Conservation (phyloP, 2,113 vertebrate species). For the Alligator mississippiensis region DNA sequence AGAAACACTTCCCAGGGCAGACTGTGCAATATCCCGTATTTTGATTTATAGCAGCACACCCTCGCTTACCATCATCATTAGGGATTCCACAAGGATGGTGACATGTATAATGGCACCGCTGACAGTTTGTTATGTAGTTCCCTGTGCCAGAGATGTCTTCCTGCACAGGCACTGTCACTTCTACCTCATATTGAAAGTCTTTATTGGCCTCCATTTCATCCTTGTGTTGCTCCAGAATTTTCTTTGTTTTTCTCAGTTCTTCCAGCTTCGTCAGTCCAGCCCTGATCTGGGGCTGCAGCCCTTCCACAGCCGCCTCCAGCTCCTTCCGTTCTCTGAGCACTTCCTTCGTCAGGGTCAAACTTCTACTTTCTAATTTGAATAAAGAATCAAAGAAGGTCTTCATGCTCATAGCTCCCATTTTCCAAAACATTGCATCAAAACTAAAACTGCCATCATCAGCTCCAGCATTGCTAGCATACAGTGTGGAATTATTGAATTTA, state of each 20-base stretch:
- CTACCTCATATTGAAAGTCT: constrained; percentile 32
- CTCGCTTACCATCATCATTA: neutral
- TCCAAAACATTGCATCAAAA: constrained; percentile 22
- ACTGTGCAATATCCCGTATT: rapidly evolving
- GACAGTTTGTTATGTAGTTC: neutral
- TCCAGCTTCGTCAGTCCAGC: neutral
- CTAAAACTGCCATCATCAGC: neutral
- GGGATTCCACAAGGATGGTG: neutral
- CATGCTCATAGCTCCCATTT: constrained; percentile 20
- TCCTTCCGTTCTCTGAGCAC: neutral
- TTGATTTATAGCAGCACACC: neutral
- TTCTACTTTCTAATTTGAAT: neutral
- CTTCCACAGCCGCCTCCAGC: neutral
- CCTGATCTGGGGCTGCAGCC: constrained; percentile 11
- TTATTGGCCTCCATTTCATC: constrained; percentile 1
- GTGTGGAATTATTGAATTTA: constrained; percentile 9
- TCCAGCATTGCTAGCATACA: neutral
- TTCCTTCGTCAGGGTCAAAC: constrained; percentile 7
- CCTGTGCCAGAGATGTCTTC: neutral
- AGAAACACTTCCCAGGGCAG: constrained; percentile 40
- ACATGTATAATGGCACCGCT: constrained; percentile 47
- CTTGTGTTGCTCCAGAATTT: neutral
- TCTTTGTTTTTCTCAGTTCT: constrained; percentile 1
- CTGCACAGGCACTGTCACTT: neutral
- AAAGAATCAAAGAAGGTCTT: constrained; percentile 5